Conservation (phyloP, 1,140 invertebrate species). For the Popillia japonica region DNA sequence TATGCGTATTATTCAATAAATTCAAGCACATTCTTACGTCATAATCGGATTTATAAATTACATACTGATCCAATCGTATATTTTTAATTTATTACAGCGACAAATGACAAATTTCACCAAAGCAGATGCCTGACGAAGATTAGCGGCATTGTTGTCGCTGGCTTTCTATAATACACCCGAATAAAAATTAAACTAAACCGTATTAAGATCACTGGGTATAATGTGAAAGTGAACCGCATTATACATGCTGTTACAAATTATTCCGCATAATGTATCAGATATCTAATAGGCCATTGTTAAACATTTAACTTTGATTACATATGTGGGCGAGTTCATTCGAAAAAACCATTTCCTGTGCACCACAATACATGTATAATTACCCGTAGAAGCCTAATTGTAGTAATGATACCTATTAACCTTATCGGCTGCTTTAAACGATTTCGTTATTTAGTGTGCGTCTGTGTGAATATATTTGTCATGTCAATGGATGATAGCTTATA, state of each 20-base stretch:
- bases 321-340: conserved; percentile 60
- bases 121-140: conserved; percentile 22
- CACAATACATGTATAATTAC: conserved; percentile 60
- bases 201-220: conserved; percentile 2
- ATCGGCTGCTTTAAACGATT: conserved; percentile 19
- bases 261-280: conserved; percentile 35
- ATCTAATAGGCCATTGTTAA: conserved; percentile 59
- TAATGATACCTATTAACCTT: conserved; percentile 58
- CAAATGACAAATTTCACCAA: conserved; percentile 30
- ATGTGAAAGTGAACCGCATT: conserved; percentile 9
- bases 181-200: conserved; percentile 16
- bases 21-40: background rate
- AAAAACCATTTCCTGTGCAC: conserved; percentile 59
- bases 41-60: conserved; percentile 11
- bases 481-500: conserved; percentile 10
- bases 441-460: background rate
- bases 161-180: background rate
- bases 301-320: conserved; percentile 59
- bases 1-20: background rate
- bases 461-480: background rate
- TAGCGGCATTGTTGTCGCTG: conserved; percentile 15
- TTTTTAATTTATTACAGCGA: conserved; percentile 28
- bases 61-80: background rate
- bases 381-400: conserved; percentile 58
- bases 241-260: conserved; percentile 13